Evolutionary conservation across 2,113 vertebrate species (phyloP).

Genomic region (Chionomys nivalis): DNA sequence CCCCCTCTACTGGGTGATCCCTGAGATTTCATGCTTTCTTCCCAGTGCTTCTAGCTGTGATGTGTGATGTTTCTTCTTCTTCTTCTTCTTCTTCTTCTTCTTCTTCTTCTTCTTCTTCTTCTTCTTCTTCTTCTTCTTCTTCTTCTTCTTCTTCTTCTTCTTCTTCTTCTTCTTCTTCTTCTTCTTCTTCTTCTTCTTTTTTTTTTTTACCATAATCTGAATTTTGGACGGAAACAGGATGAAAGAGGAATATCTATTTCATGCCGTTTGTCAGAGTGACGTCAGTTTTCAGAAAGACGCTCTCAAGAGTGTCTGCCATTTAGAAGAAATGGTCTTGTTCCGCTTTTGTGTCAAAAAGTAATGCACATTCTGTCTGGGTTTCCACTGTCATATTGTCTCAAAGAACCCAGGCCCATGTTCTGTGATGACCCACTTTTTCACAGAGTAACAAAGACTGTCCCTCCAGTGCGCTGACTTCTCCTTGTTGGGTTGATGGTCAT

Average conservation of each 20-base stretch:
- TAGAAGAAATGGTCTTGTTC: background rate
- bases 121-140: too few relatives aligned
- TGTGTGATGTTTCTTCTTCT: too few relatives aligned
- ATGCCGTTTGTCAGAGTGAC: conserved; percentile 29
- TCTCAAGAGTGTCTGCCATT: conserved; percentile 7
- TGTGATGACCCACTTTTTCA: background rate
- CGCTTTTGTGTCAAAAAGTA: background rate
- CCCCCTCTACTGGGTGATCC: background rate
- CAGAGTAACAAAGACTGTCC: background rate
- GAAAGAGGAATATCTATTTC: conserved; percentile 63
- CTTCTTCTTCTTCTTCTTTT: conserved; percentile 76
- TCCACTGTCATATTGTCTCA: background rate
- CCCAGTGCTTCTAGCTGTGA: conserved; percentile 62
- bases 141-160: too few relatives aligned
- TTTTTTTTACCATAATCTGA: conserved; percentile 57
- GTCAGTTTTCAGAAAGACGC: conserved; percentile 15
- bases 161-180: too few relatives aligned
- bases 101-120: too few relatives aligned
- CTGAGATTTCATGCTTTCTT: background rate
- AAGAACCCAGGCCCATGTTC: background rate
- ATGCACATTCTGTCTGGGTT: background rate
- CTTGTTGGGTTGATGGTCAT: background rate
- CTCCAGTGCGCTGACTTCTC: background rate
- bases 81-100: too few relatives aligned
- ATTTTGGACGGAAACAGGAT: conserved; percentile 15